A percentile compares a stretch with the other conserved stretches of the same genome.
Evolutionary conservation across 2,888 invertebrate genomes (phyloP).

Genomic region (Temnothorax unifasciatus): DNA sequence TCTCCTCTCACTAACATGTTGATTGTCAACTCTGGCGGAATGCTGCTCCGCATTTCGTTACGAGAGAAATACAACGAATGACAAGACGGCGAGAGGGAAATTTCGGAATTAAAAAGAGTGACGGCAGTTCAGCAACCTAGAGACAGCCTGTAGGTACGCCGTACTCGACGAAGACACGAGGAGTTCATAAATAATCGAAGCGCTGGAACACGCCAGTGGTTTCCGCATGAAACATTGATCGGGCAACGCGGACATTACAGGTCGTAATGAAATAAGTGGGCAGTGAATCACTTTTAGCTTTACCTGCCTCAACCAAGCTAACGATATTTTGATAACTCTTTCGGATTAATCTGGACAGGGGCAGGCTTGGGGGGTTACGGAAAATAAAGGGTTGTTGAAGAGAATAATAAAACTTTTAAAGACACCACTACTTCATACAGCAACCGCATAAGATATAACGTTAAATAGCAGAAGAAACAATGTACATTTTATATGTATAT

Average conservation of each 20-base stretch:
- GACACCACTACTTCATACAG: background rate
- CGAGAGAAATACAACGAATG: background rate
- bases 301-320: constrained; percentile 40
- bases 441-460: background rate
- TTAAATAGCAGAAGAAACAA: background rate
- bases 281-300: constrained; percentile 67
- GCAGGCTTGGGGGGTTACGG: background rate
- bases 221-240: constrained; percentile 86
- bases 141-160: constrained; percentile 71
- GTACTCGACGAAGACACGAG: constrained; percentile 80
- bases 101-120: constrained; percentile 30
- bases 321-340: constrained; percentile 61
- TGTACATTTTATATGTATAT: background rate
- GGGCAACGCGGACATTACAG: constrained; percentile 76
- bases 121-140: constrained; percentile 80
- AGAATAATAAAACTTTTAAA: constrained; percentile 1
- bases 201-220: constrained; percentile 82
- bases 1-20: background rate
- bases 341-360: constrained; percentile 22
- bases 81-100: constrained; percentile 51
- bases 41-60: constrained; percentile 10
- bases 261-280: constrained; percentile 78
- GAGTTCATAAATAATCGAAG: constrained; percentile 86
- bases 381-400: background rate
- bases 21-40: background rate